phyloP scores from a whole-genome alignment of 2,888 invertebrate genomes.

The Ariolimax columbianus region DNA sequence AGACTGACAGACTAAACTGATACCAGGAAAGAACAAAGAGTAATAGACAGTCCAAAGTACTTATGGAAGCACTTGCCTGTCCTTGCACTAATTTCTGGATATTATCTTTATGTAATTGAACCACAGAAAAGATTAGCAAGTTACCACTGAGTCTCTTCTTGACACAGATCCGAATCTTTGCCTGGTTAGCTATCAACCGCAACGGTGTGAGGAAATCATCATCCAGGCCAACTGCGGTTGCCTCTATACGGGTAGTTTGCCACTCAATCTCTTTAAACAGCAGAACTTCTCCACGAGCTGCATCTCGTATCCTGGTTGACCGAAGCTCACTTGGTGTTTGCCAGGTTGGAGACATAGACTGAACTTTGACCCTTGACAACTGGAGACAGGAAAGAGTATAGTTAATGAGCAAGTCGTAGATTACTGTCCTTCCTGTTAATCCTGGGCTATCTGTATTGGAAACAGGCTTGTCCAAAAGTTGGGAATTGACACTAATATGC shows the following conservation, averaged over 20 bases:
- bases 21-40: too few relatives aligned
- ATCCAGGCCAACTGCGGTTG: conserved; percentile 82
- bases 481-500: too few relatives aligned
- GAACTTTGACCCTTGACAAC: conserved; percentile 94
- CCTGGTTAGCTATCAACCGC: conserved; percentile 93
- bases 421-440: too few relatives aligned
- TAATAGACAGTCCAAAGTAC: too few relatives aligned
- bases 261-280: conserved; percentile 96
- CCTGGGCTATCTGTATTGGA: too few relatives aligned
- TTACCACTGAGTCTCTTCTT: conserved; percentile 93
- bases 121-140: conserved; percentile 29
- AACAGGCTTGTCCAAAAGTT: too few relatives aligned
- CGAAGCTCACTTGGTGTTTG: conserved; percentile 88
- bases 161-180: conserved; percentile 94
- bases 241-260: conserved; percentile 97
- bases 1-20: too few relatives aligned
- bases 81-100: too few relatives aligned
- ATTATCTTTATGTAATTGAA: not conserved
- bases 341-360: conserved; percentile 96
- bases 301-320: conserved; percentile 93
- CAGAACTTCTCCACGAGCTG: conserved; percentile 91
- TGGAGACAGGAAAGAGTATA: conserved; percentile 76
- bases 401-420: too few relatives aligned
- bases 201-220: conserved; percentile 85
- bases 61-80: too few relatives aligned